Base-by-base conservation (phyloP, 2,888 invertebrate species). In the Drosophila seclusa region DNA sequence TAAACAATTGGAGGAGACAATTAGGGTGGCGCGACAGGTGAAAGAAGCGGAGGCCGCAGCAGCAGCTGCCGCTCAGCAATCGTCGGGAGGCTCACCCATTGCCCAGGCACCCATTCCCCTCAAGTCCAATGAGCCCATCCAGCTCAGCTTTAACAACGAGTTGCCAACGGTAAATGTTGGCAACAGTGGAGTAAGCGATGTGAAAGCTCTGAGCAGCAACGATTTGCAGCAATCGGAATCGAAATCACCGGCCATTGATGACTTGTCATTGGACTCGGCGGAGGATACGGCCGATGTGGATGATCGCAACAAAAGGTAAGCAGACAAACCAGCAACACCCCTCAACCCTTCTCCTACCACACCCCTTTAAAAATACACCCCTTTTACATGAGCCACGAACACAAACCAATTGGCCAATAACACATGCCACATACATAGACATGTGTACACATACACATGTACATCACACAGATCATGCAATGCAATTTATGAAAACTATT, bases 281-380 rank as follows among this genome's bases (percentile, higher is more conserved):
- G 96, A 96, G 83, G 94, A 94, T 88, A 95, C 95, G 78, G 97
- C 93, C 87, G 95, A 95, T 89, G 96, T 97, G 91, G 96, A 96
- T 92, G 96, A 96, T 93, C 95, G 97, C 91, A 96, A 97, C 93
- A 97, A 97, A 93, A 95, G 97, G 92, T 92, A 82, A 90, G 90
- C 61, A 16, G 7, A 2, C 1, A 42, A 24, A 16, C 32, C 38
- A 16, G 18, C 27, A 27, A 18, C 10, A 11, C 40, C 21, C 18
- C 55, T 29, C 8, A 18, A 5, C 18, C 29, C 27, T 45, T 7
- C 31, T 52, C 52, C 31, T 1, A 45, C 2, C 7, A 45, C 21
- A 24, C 3, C 21, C 4, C 54, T 4, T 7, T 1, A 4, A 50
- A 11, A 18, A 32, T 21, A 6, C 31, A 34, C 4, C 42, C 42